phyloP scores from a whole-genome alignment of 2,113 vertebrate species.

The Verasper variegatus region DNA sequence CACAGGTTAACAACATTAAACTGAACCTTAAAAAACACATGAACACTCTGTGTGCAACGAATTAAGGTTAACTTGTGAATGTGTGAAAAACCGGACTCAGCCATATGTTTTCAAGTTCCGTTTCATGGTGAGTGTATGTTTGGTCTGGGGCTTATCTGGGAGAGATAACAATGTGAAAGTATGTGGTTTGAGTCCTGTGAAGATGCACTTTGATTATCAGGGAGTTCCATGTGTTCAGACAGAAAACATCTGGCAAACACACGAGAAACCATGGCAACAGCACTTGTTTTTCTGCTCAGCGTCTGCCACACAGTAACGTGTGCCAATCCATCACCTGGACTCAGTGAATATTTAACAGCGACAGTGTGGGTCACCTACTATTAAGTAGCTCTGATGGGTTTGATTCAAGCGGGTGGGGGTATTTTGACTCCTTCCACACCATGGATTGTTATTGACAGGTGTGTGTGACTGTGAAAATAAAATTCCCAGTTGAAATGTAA shows the following conservation, averaged over 20 bases:
- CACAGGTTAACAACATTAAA: no score
- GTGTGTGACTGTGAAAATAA: neutral
- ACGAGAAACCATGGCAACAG: slow-evolving; percentile 52
- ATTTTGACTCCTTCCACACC: neutral
- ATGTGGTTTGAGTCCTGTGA: slow-evolving; percentile 13
- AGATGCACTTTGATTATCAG: slow-evolving; percentile 28
- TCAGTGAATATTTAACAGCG: slow-evolving; percentile 57
- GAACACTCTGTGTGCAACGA: neutral
- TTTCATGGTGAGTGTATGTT: neutral
- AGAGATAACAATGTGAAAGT: slow-evolving; percentile 6
- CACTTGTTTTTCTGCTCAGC: slow-evolving; percentile 26
- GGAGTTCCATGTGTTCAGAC: slow-evolving; percentile 24
- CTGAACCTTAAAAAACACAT: neutral
- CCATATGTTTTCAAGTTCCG: neutral
- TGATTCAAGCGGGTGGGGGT: neutral
- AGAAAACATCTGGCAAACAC: slow-evolving; percentile 52
- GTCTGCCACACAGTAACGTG: slow-evolving; percentile 31
- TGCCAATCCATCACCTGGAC: slow-evolving; percentile 43
- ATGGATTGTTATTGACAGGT: neutral
- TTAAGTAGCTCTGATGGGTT: slow-evolving; percentile 9
- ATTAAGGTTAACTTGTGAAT: neutral
- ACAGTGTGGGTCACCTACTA: slow-evolving; percentile 18
- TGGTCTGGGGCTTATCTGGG: slow-evolving; percentile 1
- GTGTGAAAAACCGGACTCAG: neutral
- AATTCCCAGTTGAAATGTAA: neutral